Percentiles rank a stretch among this genome's conserved stretches.
Conservation (phyloP, 2,797 vertebrate genomes). For the Sebastes kiyomatsui region DNA sequence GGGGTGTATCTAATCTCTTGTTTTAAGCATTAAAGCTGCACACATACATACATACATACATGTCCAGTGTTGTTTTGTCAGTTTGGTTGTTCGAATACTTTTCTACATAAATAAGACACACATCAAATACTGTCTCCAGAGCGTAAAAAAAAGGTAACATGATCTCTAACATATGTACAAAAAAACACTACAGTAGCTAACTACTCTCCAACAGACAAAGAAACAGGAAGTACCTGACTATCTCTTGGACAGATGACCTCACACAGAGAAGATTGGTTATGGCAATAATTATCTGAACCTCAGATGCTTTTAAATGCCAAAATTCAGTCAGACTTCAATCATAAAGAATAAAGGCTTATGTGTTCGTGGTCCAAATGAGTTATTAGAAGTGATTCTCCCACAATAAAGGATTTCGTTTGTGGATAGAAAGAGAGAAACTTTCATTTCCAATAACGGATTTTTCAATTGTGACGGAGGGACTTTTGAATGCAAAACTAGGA, state of each 20-base stretch:
- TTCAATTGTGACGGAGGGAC: neutral
- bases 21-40: constrained; percentile 18
- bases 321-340: neutral
- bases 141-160: neutral
- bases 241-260: neutral
- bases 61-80: constrained; percentile 14
- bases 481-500: neutral
- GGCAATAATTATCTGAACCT: neutral
- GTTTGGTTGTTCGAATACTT: neutral
- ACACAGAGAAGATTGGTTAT: neutral
- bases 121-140: constrained; percentile 29
- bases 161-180: neutral
- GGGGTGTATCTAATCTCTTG: neutral
- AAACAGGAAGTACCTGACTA: neutral
- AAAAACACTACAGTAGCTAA: neutral
- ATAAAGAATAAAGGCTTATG: neutral
- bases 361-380: neutral
- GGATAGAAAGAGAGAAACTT: neutral
- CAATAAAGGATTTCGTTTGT: neutral
- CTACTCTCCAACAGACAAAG: neutral
- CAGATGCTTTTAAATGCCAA: neutral
- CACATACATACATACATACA: neutral
- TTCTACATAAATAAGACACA: constrained; percentile 41
- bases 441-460: neutral
- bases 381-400: neutral